Base-by-base conservation (phyloP, 2,797 vertebrate genomes). In the Eulemur rubriventer region DNA sequence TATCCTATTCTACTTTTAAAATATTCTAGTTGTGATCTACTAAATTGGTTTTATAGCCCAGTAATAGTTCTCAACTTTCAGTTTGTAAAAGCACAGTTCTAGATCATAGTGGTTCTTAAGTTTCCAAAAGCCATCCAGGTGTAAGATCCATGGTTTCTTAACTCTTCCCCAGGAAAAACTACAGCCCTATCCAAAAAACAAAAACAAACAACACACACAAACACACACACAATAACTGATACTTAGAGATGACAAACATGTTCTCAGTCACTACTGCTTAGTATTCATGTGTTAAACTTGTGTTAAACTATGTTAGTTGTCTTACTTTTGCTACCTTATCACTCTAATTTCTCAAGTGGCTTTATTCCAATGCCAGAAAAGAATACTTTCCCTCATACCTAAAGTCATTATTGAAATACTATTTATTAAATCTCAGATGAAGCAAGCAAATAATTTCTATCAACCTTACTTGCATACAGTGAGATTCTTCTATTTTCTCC, bases 301-400 rank as follows among this genome's bases (percentile, higher is more conserved):
- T 73, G 35, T 81, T 89, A 52, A 89, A 78, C n/a, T 78, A 41
- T 33, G 24, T 24, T 48, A 89, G 26, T 3, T 57, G 65, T 48
- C 33, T 30, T 55, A 1, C 33, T 79, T 89, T 84, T 94, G 16
- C 18, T 75, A 13, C 84, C 7, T 48, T 38, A 65, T 55, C 9
- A 92, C 10, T 79, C 9, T 83, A 78, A 85, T 84, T 90, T 83
- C 55, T 82, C 72, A 90, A 78, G 28, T 86, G 69, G 4, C 46
- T 96, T 95, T 52, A n/a, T 80, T 93, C 30, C n/a, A 94, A 76
- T 22, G 35, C 52, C n/a, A 87, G 41, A 61, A 57, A 88, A 81
- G 67, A 18, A 28, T 43, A 50, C 6, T 84, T 91, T 70, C 12
- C 43, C 43, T 83, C 18, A 88, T 3, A 48, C 22, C 13, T 94